phyloP scores from a whole-genome alignment of 2,797 vertebrate genomes.

The Hybognathus amarus region DNA sequence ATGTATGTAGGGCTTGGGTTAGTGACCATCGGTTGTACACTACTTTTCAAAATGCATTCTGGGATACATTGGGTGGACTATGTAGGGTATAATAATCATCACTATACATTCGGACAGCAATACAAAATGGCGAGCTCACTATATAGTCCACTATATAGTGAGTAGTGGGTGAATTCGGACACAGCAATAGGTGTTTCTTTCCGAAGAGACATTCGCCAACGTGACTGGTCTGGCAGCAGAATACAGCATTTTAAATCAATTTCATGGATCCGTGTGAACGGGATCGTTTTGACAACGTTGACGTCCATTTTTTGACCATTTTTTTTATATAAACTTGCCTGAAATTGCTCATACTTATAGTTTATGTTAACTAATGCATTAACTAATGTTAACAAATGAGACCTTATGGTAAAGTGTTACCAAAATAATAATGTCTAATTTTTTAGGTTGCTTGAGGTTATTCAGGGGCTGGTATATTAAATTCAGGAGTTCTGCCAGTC shows the following conservation, averaged over 20 bases:
- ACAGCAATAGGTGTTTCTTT: no score
- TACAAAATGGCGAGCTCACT: no score
- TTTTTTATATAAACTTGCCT: background rate
- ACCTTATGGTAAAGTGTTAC: background rate
- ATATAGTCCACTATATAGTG: no score
- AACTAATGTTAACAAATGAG: background rate
- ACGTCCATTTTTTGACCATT: background rate
- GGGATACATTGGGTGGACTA: no score
- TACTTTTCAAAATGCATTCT: no score
- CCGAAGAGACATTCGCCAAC: background rate
- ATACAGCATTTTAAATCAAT: background rate
- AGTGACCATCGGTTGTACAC: no score
- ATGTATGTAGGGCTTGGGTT: no score
- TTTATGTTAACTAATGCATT: background rate
- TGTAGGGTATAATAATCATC: no score
- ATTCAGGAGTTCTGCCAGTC: constrained; percentile 23
- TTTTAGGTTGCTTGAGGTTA: background rate
- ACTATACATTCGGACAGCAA: no score
- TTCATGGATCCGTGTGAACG: background rate
- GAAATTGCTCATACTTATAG: background rate
- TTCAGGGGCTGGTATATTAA: background rate
- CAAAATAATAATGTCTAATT: background rate
- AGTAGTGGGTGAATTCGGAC: no score
- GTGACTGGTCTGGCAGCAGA: background rate
- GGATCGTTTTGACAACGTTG: background rate